A percentile compares a stretch with the other conserved stretches of the same genome.
These are phyloP conservation scores for Sylvilagus bachmani DNA, from an alignment of 2,113 vertebrate species.

Conservation along the genomic window DNA sequence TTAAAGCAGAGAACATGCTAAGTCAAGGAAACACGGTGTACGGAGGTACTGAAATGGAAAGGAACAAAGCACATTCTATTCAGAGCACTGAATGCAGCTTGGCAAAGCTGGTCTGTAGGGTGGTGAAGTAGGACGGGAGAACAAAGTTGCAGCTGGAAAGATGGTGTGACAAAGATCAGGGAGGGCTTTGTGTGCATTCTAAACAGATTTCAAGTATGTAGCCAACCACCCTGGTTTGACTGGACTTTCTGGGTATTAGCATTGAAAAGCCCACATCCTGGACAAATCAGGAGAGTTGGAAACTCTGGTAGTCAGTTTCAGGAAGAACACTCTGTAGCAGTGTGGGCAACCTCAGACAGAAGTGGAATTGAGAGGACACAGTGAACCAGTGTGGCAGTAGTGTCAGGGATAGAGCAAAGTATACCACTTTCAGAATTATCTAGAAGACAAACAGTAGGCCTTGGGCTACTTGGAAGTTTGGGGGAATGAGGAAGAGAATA, in stretches of 20 bases:
- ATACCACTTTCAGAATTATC: neutral
- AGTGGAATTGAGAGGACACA: neutral
- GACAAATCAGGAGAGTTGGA: neutral
- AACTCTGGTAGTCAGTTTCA: neutral
- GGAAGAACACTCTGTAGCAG: neutral
- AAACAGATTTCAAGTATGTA: neutral
- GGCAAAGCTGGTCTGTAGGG: neutral
- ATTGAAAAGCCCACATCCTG: neutral
- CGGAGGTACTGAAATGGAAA: conserved; percentile 55
- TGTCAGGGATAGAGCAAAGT: neutral
- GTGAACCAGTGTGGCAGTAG: neutral
- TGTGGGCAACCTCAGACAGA: neutral
- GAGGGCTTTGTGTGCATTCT: neutral
- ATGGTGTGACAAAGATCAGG: neutral
- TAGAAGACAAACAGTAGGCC: neutral
- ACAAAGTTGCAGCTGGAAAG: neutral
- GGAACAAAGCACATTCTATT: conserved; percentile 34
- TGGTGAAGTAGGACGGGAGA: neutral
- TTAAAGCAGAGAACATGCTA: neutral
- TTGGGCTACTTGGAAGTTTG: neutral
- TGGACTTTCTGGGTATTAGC: neutral
- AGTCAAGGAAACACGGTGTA: conserved; percentile 41
- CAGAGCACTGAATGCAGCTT: neutral
- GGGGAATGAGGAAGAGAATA: neutral
- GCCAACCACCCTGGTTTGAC: neutral